Base-by-base conservation (phyloP, 2,888 invertebrate species). In the Lathronympha strigana region DNA sequence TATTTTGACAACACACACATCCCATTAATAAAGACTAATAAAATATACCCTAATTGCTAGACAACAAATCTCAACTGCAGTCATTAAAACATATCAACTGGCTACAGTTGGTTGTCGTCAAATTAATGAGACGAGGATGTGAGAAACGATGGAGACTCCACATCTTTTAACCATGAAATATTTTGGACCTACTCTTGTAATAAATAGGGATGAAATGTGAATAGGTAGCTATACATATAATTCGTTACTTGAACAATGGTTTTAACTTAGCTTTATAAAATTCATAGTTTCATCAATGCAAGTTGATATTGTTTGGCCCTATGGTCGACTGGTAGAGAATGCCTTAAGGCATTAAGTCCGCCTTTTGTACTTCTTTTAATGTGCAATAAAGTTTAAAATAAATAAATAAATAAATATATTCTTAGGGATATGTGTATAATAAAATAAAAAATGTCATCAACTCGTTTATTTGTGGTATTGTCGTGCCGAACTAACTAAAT, bases 91-190 rank as follows among this genome's bases (percentile, higher is more conserved):
- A 68, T 61, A 53, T 43, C n/a, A 50, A 69, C 11, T 23, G 17
- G 28, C 33, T 61, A 49, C 70, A 61, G 67, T 63, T 62, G 67
- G 55, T 11, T 63, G 67, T 61, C 67, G 67, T 67, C 71, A 66
- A 63, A 69, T 71, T 67, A 70, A 69, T 68, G 58, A 13, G 45
- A 45, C 54, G 11, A 28, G 40, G 61, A 61, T 54, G 60, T 11
- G 36, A 15, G 66, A 61, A 66, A 3, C 15, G 23, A 47, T 54
- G 40, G 61, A 66, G 45, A 9, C n/a, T 23, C 38, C 28, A 19
- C 3, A 8, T 43, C 11, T 23, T 1, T 11, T 43, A 43, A 43
- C 43, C 19, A 43, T 4, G 19, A 8, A 40, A 8, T 40, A 17
- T 8, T 36, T 36, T 36, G n/a, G 1, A 15, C 0, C 5, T 5